Evolutionary conservation across 2,113 vertebrate genomes (phyloP).

Genomic region (Alexandromys fortis): DNA sequence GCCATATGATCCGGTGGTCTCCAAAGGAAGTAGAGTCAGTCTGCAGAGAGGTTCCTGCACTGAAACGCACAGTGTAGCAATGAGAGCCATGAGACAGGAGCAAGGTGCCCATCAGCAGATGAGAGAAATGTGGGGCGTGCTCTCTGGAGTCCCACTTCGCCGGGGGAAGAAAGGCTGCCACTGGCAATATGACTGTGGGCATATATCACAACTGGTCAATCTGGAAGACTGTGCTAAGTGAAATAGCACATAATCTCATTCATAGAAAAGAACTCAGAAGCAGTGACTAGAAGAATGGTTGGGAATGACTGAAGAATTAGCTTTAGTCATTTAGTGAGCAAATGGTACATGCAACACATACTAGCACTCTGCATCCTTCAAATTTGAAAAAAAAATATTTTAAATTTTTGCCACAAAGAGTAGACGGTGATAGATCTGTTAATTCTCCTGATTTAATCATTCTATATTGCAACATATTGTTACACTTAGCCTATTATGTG

Average conservation of each 20-base stretch:
- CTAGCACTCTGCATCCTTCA: neutral
- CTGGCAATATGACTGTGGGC: neutral
- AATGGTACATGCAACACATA: neutral
- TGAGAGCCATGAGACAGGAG: neutral
- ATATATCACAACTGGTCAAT: neutral
- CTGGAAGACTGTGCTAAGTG: neutral
- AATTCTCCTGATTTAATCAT: neutral
- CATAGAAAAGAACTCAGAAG: neutral
- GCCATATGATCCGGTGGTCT: neutral
- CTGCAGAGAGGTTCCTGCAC: neutral
- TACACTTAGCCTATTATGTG: too few species aligned
- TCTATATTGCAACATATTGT: neutral
- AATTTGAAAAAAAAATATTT: neutral
- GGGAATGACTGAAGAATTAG: neutral
- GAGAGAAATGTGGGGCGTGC: neutral
- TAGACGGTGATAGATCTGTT: neutral
- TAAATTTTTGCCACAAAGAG: constrained; percentile 3
- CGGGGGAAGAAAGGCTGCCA: neutral
- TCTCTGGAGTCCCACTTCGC: neutral
- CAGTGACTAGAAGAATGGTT: neutral
- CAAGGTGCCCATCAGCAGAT: neutral
- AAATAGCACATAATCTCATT: neutral
- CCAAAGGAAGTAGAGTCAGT: neutral
- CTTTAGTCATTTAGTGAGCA: neutral
- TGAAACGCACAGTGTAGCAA: neutral